phyloP scores from a whole-genome alignment of 1,140 invertebrate genomes.

The Dryas iulia region DNA sequence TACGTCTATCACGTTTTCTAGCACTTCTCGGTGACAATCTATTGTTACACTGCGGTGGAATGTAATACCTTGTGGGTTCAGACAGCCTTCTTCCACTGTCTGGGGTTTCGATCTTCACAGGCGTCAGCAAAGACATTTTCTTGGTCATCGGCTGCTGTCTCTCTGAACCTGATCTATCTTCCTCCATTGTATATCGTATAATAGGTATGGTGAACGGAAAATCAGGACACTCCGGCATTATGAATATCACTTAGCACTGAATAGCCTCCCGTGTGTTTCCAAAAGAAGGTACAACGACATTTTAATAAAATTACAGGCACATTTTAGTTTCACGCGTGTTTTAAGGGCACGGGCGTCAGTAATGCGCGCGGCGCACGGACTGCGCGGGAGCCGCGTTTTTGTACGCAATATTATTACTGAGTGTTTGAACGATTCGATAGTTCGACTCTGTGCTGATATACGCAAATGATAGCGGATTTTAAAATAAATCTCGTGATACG shows the following conservation, averaged over 20 bases:
- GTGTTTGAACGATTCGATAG: slow-evolving; percentile 19
- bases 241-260: slow-evolving; percentile 53
- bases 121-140: slow-evolving; percentile 67
- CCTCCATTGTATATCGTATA: slow-evolving; percentile 74
- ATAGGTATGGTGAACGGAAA: slow-evolving; percentile 70
- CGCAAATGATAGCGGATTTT: slow-evolving; percentile 24
- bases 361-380: slow-evolving; percentile 35
- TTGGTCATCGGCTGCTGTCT: slow-evolving; percentile 58
- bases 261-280: slow-evolving; percentile 39
- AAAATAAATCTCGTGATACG: not conserved
- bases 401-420: slow-evolving; percentile 19
- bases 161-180: slow-evolving; percentile 46
- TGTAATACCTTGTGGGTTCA: slow-evolving; percentile 66
- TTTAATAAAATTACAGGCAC: slow-evolving; percentile 38
- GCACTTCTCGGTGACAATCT: slow-evolving; percentile 67
- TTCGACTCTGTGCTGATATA: slow-evolving; percentile 19
- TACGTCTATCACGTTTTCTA: slow-evolving; percentile 60
- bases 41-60: slow-evolving; percentile 73
- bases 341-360: slow-evolving; percentile 45
- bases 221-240: slow-evolving; percentile 74
- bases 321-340: slow-evolving; percentile 30
- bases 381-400: slow-evolving; percentile 29
- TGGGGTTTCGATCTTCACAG: slow-evolving; percentile 71
- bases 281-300: slow-evolving; percentile 53
- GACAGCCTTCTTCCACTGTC: slow-evolving; percentile 61